Base-by-base conservation (phyloP, 2,797 vertebrate species). In the Sebastes flavidus region DNA sequence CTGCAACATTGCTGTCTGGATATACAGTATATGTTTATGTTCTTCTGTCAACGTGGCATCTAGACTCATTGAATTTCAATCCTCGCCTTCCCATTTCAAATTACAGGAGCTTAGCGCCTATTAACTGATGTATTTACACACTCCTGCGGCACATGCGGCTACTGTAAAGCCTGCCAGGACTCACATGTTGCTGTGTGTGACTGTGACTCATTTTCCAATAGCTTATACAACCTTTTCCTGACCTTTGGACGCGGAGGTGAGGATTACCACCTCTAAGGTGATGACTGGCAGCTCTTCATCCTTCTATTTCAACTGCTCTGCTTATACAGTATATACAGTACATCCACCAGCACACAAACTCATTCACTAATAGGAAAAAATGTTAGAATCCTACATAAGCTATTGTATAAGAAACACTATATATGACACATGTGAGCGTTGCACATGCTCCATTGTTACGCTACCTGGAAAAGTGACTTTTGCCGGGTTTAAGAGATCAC, bases 121-220 rank as follows among this genome's bases (percentile, higher is more conserved):
- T 80, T 91, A 91, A 82, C 38, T 34, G 42, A 72, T 80, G 61
- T 49, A 78, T 84, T 80, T 70, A 81, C 83, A 75, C 71, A 69
- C 75, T 76, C 63, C 34, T 10, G 11, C 69, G 68, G 86, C 70
- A 80, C 83, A 80, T 69, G 72, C 24, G 0, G 77, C 85, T 82
- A 63, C 83, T 62, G 77, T 80, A 78, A 84, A 90, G 84, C 90
- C 76, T 63, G 38, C 67, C 24, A 25, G 61, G 62, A 71, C 85
- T 87, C 91, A 90, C 86, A 85, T 88, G 88, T 78, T 78, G 82
- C 81, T 62, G 72, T 84, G 80, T 89, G 82, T 82, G 74, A 88
- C 81, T 55, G 70, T 93, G 91, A 94, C 87, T 94, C 91, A 93
- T 92, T 94, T 95, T 94, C 94, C 91, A 92, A 78, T 89, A 87